Percentiles rank a stretch among this genome's conserved stretches.
Conservation (phyloP, 2,797 vertebrate genomes). For the Sebastes glaucus region DNA sequence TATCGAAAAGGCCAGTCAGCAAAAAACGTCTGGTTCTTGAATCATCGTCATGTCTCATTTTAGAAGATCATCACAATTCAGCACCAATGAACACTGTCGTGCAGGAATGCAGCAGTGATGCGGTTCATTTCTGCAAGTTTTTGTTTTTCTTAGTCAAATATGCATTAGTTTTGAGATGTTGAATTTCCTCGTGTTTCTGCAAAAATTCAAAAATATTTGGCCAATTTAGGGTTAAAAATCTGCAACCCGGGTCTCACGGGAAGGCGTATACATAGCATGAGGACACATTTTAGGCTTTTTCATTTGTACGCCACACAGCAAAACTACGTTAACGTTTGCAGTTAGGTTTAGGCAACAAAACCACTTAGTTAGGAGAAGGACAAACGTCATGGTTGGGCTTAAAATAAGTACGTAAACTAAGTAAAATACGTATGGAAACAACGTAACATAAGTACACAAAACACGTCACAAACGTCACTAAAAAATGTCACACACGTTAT, state of each 20-base stretch:
- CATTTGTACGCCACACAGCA: too few species aligned
- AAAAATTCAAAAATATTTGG: not conserved
- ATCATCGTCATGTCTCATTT: slow-evolving; percentile 6
- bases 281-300: too few species aligned
- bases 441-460: too few species aligned
- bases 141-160: not conserved
- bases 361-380: too few species aligned
- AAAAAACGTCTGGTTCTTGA: slow-evolving; percentile 5
- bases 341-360: too few species aligned
- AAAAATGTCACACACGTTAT: too few species aligned
- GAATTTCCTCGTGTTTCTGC: not conserved
- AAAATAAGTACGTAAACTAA: too few species aligned
- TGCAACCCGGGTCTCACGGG: not conserved
- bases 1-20: slow-evolving; percentile 8
- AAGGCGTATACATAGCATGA: too few species aligned
- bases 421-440: too few species aligned
- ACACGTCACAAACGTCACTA: too few species aligned
- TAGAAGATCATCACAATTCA: not conserved
- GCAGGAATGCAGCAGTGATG: not conserved
- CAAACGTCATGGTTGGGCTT: too few species aligned
- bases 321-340: rapidly evolving
- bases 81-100: not conserved
- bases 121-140: not conserved
- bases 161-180: not conserved
- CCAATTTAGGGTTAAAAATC: not conserved